A percentile compares a stretch with the other conserved stretches of the same genome.
Evolutionary conservation across 1,140 invertebrate species (phyloP).

Genomic region (Anthonomus grandis): DNA sequence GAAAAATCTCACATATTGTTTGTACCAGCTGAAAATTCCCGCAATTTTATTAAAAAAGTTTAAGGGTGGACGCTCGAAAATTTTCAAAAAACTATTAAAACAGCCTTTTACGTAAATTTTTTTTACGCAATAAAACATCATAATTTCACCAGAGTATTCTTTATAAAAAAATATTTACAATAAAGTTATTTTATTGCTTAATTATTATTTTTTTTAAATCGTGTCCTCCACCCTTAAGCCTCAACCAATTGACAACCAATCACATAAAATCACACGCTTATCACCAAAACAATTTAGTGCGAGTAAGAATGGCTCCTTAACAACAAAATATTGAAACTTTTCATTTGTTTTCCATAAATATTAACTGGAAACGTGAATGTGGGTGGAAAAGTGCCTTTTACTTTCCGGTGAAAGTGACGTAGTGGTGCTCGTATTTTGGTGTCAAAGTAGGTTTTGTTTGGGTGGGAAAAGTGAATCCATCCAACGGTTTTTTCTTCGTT

Average conservation of each 20-base stretch:
- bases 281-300: slow-evolving; percentile 9
- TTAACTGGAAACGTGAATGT: not conserved
- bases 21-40: too few species aligned
- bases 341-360: not conserved
- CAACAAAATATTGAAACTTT: not conserved
- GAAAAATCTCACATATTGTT: too few species aligned
- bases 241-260: not conserved
- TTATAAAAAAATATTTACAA: too few species aligned
- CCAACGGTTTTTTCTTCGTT: not conserved
- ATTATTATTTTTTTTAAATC: too few species aligned
- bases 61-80: too few species aligned
- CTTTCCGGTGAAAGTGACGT: not conserved
- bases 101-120: too few species aligned
- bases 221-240: slow-evolving; percentile 14
- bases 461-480: not conserved
- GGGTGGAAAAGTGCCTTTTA: not conserved
- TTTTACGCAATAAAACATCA: too few species aligned
- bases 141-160: too few species aligned
- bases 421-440: not conserved
- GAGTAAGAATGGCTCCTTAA: not conserved
- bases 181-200: too few species aligned
- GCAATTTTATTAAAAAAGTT: too few species aligned
- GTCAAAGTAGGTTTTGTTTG: not conserved
- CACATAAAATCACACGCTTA: slow-evolving; percentile 13
- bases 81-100: too few species aligned